Conservation (phyloP, 2,888 invertebrate genomes). For the Andrena camellia region DNA sequence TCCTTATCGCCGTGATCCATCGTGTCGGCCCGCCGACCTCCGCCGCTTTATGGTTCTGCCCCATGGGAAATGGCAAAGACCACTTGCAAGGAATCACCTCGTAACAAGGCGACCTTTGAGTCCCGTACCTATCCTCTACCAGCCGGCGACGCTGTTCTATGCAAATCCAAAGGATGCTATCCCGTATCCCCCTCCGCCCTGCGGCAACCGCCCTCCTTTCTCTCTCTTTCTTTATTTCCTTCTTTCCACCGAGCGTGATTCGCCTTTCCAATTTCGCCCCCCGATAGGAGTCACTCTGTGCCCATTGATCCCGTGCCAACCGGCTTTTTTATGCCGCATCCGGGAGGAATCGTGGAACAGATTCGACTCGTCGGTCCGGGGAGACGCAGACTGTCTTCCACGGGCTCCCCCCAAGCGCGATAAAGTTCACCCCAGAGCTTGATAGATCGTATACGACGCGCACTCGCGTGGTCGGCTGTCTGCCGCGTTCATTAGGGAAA, state of each 20-base stretch:
- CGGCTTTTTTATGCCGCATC: not conserved
- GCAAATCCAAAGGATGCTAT: conserved; percentile 65
- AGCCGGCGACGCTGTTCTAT: conserved; percentile 69
- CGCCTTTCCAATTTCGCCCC: not conserved
- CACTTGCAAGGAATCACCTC: conserved; percentile 75
- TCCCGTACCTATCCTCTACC: conserved; percentile 58
- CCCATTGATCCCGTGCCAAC: conserved; percentile 28
- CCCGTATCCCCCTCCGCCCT: conserved; percentile 33
- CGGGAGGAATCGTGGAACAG: not conserved
- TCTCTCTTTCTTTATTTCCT: conserved; percentile 36
- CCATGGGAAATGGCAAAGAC: conserved; percentile 81
- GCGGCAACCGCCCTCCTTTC: conserved; percentile 59
- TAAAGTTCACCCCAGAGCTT: conserved; percentile 25
- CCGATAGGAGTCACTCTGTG: not conserved
- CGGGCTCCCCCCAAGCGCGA: not conserved
- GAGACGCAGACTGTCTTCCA: not conserved
- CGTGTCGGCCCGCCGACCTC: conserved; percentile 75
- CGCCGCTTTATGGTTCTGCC: conserved; percentile 75
- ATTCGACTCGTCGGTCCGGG: not conserved
- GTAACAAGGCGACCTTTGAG: conserved; percentile 75
- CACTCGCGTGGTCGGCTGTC: conserved; percentile 40
- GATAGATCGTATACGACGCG: conserved; percentile 43
- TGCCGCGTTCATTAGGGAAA: conserved; percentile 55
- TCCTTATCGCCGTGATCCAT: conserved; percentile 79
- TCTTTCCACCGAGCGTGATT: conserved; percentile 16